Evolutionary conservation across 2,888 invertebrate species (phyloP).

Genomic region (Drosophila formosana): DNA sequence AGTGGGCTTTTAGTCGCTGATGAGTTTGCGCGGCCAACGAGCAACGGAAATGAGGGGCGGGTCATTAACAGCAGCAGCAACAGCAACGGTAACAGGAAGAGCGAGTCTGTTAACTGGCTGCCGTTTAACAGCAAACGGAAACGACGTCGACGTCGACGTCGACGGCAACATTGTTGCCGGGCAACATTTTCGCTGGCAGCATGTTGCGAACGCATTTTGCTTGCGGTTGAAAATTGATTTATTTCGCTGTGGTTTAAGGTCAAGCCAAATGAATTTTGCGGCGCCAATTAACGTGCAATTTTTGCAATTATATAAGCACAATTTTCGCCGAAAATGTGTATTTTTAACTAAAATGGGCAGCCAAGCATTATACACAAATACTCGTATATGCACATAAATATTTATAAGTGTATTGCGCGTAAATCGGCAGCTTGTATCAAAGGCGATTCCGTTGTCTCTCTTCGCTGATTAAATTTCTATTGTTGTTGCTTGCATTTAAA

Average conservation of each 20-base stretch:
- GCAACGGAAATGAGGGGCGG: slow-evolving; percentile 60
- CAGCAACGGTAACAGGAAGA: slow-evolving; percentile 48
- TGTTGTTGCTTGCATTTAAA: slow-evolving; percentile 62
- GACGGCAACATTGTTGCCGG: not conserved
- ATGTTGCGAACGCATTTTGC: not conserved
- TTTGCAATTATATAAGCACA: slow-evolving; percentile 21
- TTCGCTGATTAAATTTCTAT: slow-evolving; percentile 35
- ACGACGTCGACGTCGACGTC: slow-evolving; percentile 12
- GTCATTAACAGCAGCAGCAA: slow-evolving; percentile 36
- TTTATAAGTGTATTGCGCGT: slow-evolving; percentile 52
- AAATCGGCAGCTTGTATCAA: slow-evolving; percentile 52
- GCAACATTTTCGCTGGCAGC: slow-evolving; percentile 8
- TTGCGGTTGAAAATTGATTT: too few species aligned
- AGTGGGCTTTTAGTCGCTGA: slow-evolving; percentile 40
- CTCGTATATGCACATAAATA: slow-evolving; percentile 27
- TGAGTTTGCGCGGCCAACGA: slow-evolving; percentile 28
- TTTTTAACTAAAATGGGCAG: too few species aligned
- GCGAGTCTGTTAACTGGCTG: slow-evolving; percentile 41
- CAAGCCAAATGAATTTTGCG: slow-evolving; percentile 48
- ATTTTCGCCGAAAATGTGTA: slow-evolving; percentile 11
- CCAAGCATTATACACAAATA: not conserved
- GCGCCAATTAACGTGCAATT: slow-evolving; percentile 61
- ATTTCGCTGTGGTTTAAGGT: too few species aligned
- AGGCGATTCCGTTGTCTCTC: slow-evolving; percentile 39
- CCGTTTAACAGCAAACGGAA: slow-evolving; percentile 18